Evolutionary conservation across 1,140 invertebrate species (phyloP), one percentile per base, ranked within the genome.

Genomic region (Trichonephila clavata): DNA sequence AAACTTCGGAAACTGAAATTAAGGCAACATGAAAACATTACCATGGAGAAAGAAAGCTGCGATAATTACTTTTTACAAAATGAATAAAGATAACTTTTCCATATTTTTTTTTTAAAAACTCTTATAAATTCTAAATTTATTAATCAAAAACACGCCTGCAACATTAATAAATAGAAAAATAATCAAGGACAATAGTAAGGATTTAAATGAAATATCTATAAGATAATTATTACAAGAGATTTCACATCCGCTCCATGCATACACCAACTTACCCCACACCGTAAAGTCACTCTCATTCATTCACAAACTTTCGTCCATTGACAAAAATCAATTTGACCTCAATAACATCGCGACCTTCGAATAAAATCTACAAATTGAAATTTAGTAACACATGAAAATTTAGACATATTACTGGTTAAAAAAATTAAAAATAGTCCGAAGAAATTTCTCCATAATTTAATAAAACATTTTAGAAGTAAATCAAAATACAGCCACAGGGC

Each of bases 301-400:
- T 93, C 92, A 93, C 92, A 93, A 92, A 93, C 39, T 93, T 88
- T 68, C 84, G 68, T 81, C 92, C 92, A 93, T 93, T 93, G 92
- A 93, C 50, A 93, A 93, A 93, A 93, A 93, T 92, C 81, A 88
- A 93, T 93, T 93, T 93, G 92, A 93, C 92, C 92, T 93, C 92
- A 93, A 93, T 93, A 93, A 87, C 92, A 93, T 87, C 84, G 59
- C 92, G 92, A 93, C 92, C 92, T 93, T 93, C 92, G 65, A 60
- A 57, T 77, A 77, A 24, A 71, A 60, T 24, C 14, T 13, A 86
- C 32, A 50, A 20, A n/a, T 65, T 14, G 32, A 84, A 61, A 61
- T 84, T 21, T 1, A n/a, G 1, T 71, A 63, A 20, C 18, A 21
- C n/a, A 32, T 59, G n/a, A 77, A 60, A n/a, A n/a, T 68, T 32